A percentile compares a stretch with the other conserved stretches of the same genome.
These are phyloP conservation scores for Trichomycterus rosablanca DNA, from an alignment of 2,113 vertebrate species.

Conservation along the genomic window DNA sequence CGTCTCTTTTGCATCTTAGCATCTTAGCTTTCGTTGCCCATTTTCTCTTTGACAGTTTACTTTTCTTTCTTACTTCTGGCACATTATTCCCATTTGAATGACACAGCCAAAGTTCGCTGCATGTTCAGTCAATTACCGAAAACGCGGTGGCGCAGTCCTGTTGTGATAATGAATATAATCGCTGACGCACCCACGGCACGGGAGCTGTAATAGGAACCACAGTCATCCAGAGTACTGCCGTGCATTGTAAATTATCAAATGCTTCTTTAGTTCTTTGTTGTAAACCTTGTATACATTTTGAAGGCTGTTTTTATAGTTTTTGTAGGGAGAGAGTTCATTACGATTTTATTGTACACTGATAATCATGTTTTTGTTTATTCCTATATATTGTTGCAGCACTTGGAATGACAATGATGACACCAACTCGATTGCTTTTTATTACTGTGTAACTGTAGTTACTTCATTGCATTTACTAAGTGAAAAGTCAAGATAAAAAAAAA, in stretches of 20 bases:
- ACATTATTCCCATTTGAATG: slow-evolving; percentile 53
- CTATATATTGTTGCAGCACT: no score
- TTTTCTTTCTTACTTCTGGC: slow-evolving; percentile 29
- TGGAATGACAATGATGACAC: no score
- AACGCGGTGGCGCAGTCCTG: slow-evolving; percentile 41
- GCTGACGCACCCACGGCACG: slow-evolving; percentile 44
- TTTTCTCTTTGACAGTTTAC: slow-evolving; percentile 33
- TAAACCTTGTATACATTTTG: background rate
- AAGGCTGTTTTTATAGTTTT: background rate
- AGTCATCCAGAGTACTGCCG: slow-evolving; percentile 22
- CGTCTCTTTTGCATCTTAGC: slow-evolving; percentile 29
- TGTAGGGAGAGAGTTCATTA: background rate
- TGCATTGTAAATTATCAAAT: slow-evolving; percentile 36
- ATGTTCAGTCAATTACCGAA: slow-evolving; percentile 52
- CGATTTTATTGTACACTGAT: no score
- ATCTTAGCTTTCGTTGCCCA: slow-evolving; percentile 43
- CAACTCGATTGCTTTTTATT: no score
- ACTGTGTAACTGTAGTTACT: no score
- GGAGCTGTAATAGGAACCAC: slow-evolving; percentile 38
- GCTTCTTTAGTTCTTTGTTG: slow-evolving; percentile 3
- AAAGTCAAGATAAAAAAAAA: no score
- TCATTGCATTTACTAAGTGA: no score
- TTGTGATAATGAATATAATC: slow-evolving; percentile 57
- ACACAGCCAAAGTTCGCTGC: slow-evolving; percentile 50
- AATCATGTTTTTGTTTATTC: no score